Percentiles rank a stretch among this genome's conserved stretches.
These are phyloP conservation scores for Sceliomorpha sp. DNA, from an alignment of 2,888 invertebrate genomes.

Conservation along the genomic window DNA sequence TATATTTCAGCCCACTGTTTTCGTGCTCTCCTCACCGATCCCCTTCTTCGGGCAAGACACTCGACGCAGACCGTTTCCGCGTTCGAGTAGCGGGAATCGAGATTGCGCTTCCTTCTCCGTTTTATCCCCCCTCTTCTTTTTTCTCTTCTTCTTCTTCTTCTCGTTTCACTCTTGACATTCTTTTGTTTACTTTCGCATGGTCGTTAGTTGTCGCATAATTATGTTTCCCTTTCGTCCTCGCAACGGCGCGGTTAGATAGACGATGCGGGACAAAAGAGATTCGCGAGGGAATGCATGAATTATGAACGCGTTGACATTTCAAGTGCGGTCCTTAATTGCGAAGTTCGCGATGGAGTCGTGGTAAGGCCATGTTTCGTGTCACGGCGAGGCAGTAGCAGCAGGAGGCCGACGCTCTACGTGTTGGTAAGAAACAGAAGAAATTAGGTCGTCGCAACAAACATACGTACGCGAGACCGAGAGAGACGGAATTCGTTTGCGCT, in stretches of 20 bases:
- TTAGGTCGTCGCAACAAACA: constrained; percentile 33
- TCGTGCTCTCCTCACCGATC: too few relatives aligned
- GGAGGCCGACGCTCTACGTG: neutral
- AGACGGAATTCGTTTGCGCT: constrained; percentile 4
- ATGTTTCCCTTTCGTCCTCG: neutral
- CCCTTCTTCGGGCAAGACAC: too few relatives aligned
- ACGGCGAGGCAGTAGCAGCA: constrained; percentile 2
- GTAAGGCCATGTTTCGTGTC: neutral
- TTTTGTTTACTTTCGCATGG: too few relatives aligned
- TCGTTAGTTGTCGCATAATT: too few relatives aligned
- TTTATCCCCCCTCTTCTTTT: too few relatives aligned
- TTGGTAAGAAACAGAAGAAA: constrained; percentile 38
- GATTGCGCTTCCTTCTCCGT: too few relatives aligned
- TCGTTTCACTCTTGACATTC: too few relatives aligned
- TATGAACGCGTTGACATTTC: neutral
- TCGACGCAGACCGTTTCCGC: too few relatives aligned
- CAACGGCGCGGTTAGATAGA: neutral
- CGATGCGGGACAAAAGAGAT: neutral
- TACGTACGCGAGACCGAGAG: neutral
- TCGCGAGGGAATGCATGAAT: neutral
- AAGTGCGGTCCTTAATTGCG: neutral
- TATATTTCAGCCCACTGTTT: too few relatives aligned
- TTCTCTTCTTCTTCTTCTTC: too few relatives aligned
- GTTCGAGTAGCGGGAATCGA: too few relatives aligned
- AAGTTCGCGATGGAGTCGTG: constrained; percentile 3